Evolutionary conservation across 2,888 invertebrate species (phyloP).

Genomic region (Eristalis intricaria): DNA sequence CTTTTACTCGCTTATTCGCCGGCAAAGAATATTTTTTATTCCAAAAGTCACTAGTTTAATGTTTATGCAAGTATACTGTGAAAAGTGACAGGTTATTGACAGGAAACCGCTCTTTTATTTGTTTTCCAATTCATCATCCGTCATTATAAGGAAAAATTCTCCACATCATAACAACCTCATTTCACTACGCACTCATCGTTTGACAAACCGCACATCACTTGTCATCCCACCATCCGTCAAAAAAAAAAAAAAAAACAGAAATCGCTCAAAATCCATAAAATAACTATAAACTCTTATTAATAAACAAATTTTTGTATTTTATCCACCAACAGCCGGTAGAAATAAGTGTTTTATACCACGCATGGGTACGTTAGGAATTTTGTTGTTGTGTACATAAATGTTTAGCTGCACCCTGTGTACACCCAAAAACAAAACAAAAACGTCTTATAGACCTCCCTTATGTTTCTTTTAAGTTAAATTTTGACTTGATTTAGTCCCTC

Average conservation of each 20-base stretch:
- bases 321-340: slow-evolving; percentile 58
- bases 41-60: too few species aligned
- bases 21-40: too few species aligned
- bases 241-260: neutral
- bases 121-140: neutral
- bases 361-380: slow-evolving; percentile 62
- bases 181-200: neutral
- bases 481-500: neutral
- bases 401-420: slow-evolving; percentile 58
- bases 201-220: neutral
- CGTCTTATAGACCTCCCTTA: neutral
- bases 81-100: too few species aligned
- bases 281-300: neutral
- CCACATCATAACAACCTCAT: neutral
- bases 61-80: too few species aligned
- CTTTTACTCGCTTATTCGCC: too few species aligned
- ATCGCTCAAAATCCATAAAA: neutral
- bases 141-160: too few species aligned
- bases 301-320: slow-evolving; percentile 39
- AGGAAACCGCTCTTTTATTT: neutral
- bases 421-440: neutral
- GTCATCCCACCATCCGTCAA: neutral
- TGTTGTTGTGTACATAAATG: slow-evolving; percentile 47
- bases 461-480: slow-evolving; percentile 8
- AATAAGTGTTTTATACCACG: slow-evolving; percentile 71